Evolutionary conservation across 2,888 invertebrate genomes (phyloP).

Genomic region (Ophion costatus): DNA sequence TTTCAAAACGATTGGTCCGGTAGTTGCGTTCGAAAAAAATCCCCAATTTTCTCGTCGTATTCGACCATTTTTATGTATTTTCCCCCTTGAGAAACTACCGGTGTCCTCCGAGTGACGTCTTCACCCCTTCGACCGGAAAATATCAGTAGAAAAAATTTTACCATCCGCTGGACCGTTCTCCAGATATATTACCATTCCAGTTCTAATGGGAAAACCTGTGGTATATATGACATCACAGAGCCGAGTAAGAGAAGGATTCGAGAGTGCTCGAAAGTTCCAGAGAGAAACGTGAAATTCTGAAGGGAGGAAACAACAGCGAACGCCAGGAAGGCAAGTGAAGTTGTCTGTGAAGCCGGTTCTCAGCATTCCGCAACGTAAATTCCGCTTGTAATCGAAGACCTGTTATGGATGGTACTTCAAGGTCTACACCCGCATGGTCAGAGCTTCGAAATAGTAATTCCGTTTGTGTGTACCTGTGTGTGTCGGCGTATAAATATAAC

Average conservation of each 20-base stretch:
- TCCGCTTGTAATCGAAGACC: conserved; percentile 51
- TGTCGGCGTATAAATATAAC: background rate
- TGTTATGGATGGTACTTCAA: conserved; percentile 36
- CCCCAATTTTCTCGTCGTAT: too few species aligned
- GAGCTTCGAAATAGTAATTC: conserved; percentile 1
- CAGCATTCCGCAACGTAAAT: conserved; percentile 58
- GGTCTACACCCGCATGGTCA: conserved; percentile 9
- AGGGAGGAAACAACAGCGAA: conserved; percentile 35
- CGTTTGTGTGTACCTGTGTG: background rate
- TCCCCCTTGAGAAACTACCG: background rate
- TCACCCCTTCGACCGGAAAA: background rate
- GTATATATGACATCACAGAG: background rate
- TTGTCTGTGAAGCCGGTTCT: conserved; percentile 50
- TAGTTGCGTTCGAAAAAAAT: too few species aligned
- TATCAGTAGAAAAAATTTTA: background rate
- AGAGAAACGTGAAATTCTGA: conserved; percentile 43
- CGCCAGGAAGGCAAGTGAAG: conserved; percentile 41
- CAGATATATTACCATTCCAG: background rate
- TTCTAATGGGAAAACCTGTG: background rate
- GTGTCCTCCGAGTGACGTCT: background rate
- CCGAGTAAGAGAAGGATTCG: conserved; percentile 16
- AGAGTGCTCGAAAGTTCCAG: conserved; percentile 42
- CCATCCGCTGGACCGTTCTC: background rate
- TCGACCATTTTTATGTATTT: too few species aligned
- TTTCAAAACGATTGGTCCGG: too few species aligned